These are phyloP conservation scores for Lasius platythorax DNA, from an alignment of 2,888 invertebrate species.

Conservation along the genomic window DNA sequence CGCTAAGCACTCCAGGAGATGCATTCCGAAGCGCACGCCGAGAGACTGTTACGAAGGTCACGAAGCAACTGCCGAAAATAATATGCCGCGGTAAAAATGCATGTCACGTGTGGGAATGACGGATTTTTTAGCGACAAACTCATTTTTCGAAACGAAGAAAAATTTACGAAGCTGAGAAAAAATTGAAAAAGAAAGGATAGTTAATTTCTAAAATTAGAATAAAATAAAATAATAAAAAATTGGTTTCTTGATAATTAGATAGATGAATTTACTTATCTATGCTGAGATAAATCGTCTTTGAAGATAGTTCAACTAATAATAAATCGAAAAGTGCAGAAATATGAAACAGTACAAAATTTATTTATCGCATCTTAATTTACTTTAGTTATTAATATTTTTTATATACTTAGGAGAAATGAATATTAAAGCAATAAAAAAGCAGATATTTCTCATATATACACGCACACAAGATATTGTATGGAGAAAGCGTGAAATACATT, in stretches of 20 bases:
- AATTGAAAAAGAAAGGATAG: neutral
- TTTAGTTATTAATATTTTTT: neutral
- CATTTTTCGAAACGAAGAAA: neutral
- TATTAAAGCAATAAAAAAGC: neutral
- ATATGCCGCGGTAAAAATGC: neutral
- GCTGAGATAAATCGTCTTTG: neutral
- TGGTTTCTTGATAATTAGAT: neutral
- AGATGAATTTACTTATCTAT: neutral
- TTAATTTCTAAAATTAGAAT: neutral
- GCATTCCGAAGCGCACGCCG: constrained; percentile 39
- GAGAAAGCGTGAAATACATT: neutral
- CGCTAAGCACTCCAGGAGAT: neutral
- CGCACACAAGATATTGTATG: neutral
- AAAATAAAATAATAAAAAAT: neutral
- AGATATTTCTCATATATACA: neutral
- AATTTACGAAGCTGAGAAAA: neutral
- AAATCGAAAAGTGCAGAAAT: neutral
- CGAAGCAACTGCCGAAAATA: constrained; percentile 11
- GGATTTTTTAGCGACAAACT: neutral
- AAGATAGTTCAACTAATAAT: neutral
- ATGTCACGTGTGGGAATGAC: neutral
- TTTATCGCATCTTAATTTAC: neutral
- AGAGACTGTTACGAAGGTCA: neutral
- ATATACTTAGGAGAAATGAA: neutral
- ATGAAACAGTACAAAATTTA: neutral